These are phyloP conservation scores for Epinephelus awoara DNA, from an alignment of 2,797 vertebrate species.

Conservation along the genomic window DNA sequence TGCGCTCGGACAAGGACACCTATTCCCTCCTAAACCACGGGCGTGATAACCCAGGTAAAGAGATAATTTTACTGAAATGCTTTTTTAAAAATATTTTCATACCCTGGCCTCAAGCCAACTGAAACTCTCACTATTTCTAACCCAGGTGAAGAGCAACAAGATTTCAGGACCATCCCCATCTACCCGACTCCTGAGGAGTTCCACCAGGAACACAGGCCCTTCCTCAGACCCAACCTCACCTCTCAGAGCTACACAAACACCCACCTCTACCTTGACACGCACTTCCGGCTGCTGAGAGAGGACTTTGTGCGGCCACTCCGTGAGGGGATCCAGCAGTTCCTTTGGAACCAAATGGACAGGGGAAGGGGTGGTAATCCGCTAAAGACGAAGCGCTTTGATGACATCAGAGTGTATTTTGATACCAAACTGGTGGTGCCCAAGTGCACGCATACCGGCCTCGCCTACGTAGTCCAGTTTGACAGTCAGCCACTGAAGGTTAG, in stretches of 20 bases:
- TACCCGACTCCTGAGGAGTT: slow-evolving; percentile 92
- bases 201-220: slow-evolving; percentile 85
- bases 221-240: slow-evolving; percentile 91
- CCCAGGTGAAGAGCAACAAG: slow-evolving; percentile 69
- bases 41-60: slow-evolving; percentile 68
- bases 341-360: slow-evolving; percentile 74
- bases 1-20: slow-evolving; percentile 83
- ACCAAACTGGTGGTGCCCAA: slow-evolving; percentile 85
- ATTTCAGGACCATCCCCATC: slow-evolving; percentile 89
- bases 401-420: slow-evolving; percentile 92
- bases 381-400: slow-evolving; percentile 88
- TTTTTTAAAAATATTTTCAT: neutral
- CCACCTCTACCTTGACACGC: slow-evolving; percentile 92
- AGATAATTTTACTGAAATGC: neutral
- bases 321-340: slow-evolving; percentile 90
- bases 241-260: slow-evolving; percentile 86
- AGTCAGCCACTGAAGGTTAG: slow-evolving; percentile 85
- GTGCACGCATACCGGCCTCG: slow-evolving; percentile 88
- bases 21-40: slow-evolving; percentile 80
- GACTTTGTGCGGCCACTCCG: slow-evolving; percentile 95
- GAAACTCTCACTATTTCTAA: neutral
- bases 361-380: slow-evolving; percentile 63
- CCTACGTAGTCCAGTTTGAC: slow-evolving; percentile 91
- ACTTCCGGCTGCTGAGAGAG: slow-evolving; percentile 94
- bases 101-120: neutral